phyloP scores from a whole-genome alignment of 2,888 invertebrate species.

The Stenolophus ochropezus region DNA sequence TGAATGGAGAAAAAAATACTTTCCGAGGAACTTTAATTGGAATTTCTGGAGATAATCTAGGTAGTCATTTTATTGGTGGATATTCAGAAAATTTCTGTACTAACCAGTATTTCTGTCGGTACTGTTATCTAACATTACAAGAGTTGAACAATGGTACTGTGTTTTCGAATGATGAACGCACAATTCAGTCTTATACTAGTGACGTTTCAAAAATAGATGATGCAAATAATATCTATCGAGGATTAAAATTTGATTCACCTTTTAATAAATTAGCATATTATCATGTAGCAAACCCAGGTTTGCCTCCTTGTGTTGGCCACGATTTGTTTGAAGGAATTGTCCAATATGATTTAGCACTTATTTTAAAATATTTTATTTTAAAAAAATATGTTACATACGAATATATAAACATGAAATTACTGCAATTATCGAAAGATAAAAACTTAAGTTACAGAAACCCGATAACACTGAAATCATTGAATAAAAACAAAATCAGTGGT shows the following conservation, averaged over 20 bases:
- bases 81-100: conserved; percentile 64
- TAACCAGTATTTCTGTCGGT: conserved; percentile 63
- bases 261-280: conserved; percentile 65
- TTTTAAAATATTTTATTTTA: conserved; percentile 62
- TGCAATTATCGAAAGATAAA: not conserved
- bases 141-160: not conserved
- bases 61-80: conserved; percentile 64
- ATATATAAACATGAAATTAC: conserved; percentile 45
- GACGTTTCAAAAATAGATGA: conserved; percentile 14
- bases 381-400: conserved; percentile 5
- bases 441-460: not conserved
- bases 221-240: conserved; percentile 49
- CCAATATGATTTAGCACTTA: conserved; percentile 63
- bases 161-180: not conserved
- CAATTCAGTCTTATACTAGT: conserved; percentile 5
- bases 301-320: conserved; percentile 66
- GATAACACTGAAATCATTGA: not conserved
- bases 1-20: conserved; percentile 31
- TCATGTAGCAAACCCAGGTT: conserved; percentile 65
- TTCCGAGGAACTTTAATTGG: conserved; percentile 63
- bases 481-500: conserved; percentile 27
- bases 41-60: conserved; percentile 63
- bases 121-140: conserved; percentile 60
- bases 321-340: conserved; percentile 66
- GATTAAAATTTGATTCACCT: conserved; percentile 65